Base-by-base conservation (phyloP, 1,140 invertebrate genomes). In the Atopsyche davidsoni region DNA sequence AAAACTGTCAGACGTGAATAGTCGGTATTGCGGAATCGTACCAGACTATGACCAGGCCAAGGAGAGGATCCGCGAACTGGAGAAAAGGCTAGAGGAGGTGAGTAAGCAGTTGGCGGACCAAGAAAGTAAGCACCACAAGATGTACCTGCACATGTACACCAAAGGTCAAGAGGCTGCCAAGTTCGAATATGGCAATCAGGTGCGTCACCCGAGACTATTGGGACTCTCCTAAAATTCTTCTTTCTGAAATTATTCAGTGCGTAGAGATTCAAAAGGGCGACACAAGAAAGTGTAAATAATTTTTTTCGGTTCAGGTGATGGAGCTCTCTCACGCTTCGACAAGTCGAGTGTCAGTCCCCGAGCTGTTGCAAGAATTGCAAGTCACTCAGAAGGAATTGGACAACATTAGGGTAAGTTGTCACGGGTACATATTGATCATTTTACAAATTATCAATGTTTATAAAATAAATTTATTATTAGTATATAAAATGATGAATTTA, bases 321-420 rank as follows among this genome's bases (percentile, higher is more conserved):
- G 79, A 84, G 53, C 66, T 80, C 61, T 69, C 78, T 51, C 63
- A 78, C 63, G 55, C 71, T 61, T 57, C 75, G 58, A 72, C 81
- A 42, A 77, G 72, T 57, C 76, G 85, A 62, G 79, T 86, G 24
- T 83, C 85, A 16, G 83, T 87, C 32, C 80, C 85, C 55, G 84
- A 89, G 64, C 72, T 90, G 52, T 68, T 89, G 58, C 79, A 86
- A 63, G 84, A 90, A 63, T 68, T 91, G 52, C 83, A 87, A 64
- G 79, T 83, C 46, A 87, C 87, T 10, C 84, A 88, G 70, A 81
- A 79, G 28, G 87, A 91, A 73, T 76, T 91, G 61, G 86, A 89
- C 65, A 87, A 87, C 67, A 78, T 90, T 60, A 84, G 86, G 80
- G 87, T 90, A 76, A n/a, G n/a, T n/a, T n/a, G n/a, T n/a, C n/a